A percentile compares a stretch with the other conserved stretches of the same genome.
Conservation (phyloP, 2,797 vertebrate species). For the Jordanella pulchra region DNA sequence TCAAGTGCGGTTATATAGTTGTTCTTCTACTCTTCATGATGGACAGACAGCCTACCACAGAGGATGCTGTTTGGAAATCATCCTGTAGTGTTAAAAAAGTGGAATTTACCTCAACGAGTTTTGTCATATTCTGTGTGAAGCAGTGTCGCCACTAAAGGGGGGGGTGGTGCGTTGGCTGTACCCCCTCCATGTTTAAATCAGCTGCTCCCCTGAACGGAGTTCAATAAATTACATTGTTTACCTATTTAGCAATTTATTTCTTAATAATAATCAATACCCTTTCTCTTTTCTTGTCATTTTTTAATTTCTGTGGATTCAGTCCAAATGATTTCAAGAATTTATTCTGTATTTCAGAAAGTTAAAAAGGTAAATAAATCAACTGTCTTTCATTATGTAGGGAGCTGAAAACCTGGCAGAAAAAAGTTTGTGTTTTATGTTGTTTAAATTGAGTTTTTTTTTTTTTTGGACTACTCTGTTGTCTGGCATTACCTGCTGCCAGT, state of each 20-base stretch:
- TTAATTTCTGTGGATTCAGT: background rate
- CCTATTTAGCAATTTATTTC: background rate
- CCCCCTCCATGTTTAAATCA: background rate
- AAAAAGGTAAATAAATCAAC: too few species aligned
- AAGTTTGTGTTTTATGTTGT: background rate
- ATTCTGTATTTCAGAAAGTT: too few species aligned
- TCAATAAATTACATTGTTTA: background rate
- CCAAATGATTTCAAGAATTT: too few species aligned
- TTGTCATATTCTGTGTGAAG: background rate
- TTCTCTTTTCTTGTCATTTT: background rate
- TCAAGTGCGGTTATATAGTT: background rate
- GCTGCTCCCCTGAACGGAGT: background rate
- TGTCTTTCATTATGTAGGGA: too few species aligned
- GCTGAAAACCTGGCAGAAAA: background rate
- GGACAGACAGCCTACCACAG: constrained; percentile 4
- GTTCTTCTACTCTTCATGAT: constrained; percentile 44
- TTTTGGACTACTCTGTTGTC: background rate
- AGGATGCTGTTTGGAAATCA: constrained; percentile 43
- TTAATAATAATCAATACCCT: too few species aligned
- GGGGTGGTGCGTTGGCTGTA: background rate
- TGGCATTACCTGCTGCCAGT: background rate
- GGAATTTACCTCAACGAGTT: constrained; percentile 12
- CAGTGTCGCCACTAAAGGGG: background rate
- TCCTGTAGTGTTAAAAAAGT: constrained; percentile 25
- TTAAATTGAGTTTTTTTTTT: background rate